Percentiles rank a stretch among this genome's conserved stretches.
Evolutionary conservation across 2,888 invertebrate species (phyloP).

Genomic region (Tiliacea citrago): DNA sequence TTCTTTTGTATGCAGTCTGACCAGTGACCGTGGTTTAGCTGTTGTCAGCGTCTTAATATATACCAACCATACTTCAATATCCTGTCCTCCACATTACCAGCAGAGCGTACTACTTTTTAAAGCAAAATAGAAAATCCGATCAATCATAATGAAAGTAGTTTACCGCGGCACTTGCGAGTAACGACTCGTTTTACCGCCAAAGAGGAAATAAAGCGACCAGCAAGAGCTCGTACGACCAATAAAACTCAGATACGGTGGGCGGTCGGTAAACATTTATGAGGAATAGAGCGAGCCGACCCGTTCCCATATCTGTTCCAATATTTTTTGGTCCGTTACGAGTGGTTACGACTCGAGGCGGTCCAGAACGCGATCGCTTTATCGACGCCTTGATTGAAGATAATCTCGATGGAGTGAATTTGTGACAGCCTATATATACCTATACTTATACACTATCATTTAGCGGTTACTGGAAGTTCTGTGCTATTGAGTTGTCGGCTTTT

Average conservation of each 20-base stretch:
- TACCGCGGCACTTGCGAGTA: conserved; percentile 55
- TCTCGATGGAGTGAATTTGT: conserved; percentile 52
- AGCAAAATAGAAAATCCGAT: conserved; percentile 45
- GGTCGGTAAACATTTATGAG: conserved; percentile 72
- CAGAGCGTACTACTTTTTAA: conserved; percentile 8
- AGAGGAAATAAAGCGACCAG: conserved; percentile 60
- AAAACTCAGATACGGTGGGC: conserved; percentile 69
- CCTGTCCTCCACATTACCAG: not conserved
- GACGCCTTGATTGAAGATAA: conserved; percentile 60
- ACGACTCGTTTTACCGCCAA: conserved; percentile 52
- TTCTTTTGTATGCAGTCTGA: no score
- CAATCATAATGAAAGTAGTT: conserved; percentile 58
- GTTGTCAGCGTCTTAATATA: no score
- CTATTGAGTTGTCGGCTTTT: no score
- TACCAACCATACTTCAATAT: not conserved
- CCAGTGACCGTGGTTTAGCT: no score
- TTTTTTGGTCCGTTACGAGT: conserved; percentile 54
- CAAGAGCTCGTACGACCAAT: conserved; percentile 58
- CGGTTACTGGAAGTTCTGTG: no score
- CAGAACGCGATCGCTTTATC: conserved; percentile 56
- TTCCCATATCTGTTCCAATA: conserved; percentile 49
- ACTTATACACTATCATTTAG: not conserved
- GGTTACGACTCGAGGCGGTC: conserved; percentile 37
- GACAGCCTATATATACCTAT: conserved; percentile 29
- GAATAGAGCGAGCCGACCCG: conserved; percentile 35